Evolutionary conservation across 2,113 vertebrate genomes (phyloP).

Genomic region (Pungitius pungitius): DNA sequence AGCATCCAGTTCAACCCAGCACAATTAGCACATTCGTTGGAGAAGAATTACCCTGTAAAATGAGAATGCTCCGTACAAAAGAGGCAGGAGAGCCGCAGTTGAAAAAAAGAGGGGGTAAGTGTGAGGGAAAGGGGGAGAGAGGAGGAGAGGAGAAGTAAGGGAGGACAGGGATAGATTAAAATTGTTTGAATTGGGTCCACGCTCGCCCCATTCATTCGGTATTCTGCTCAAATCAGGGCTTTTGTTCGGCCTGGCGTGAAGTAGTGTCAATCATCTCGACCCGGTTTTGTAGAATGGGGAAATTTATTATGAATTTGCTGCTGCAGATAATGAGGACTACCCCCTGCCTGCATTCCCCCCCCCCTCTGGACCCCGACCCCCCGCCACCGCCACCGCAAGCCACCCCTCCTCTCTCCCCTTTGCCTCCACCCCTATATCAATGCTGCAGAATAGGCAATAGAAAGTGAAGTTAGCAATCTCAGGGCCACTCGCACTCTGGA

Average conservation of each 20-base stretch:
- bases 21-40: slow-evolving; percentile 82
- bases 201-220: slow-evolving; percentile 81
- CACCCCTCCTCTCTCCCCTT: slow-evolving; percentile 55
- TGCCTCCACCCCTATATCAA: slow-evolving; percentile 74
- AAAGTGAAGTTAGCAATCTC: slow-evolving; percentile 84
- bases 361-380: slow-evolving; percentile 27
- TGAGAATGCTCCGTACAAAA: slow-evolving; percentile 77
- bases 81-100: slow-evolving; percentile 70
- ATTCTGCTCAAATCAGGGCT: slow-evolving; percentile 85
- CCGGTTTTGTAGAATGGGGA: slow-evolving; percentile 79
- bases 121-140: slow-evolving; percentile 68
- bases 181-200: slow-evolving; percentile 86
- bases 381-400: slow-evolving; percentile 41
- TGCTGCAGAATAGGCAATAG: slow-evolving; percentile 79
- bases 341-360: slow-evolving; percentile 72
- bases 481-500: slow-evolving; percentile 83
- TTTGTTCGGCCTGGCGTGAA: slow-evolving; percentile 83
- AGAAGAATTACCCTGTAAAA: slow-evolving; percentile 83
- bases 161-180: slow-evolving; percentile 82
- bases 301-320: slow-evolving; percentile 87
- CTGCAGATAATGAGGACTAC: slow-evolving; percentile 82
- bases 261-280: slow-evolving; percentile 87
- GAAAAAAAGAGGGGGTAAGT: slow-evolving; percentile 70
- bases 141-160: slow-evolving; percentile 69
- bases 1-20: slow-evolving; percentile 79